Percentiles rank a stretch among this genome's conserved stretches.
Conservation (phyloP, 2,888 invertebrate genomes). For the Megastigmus dorsalis region DNA sequence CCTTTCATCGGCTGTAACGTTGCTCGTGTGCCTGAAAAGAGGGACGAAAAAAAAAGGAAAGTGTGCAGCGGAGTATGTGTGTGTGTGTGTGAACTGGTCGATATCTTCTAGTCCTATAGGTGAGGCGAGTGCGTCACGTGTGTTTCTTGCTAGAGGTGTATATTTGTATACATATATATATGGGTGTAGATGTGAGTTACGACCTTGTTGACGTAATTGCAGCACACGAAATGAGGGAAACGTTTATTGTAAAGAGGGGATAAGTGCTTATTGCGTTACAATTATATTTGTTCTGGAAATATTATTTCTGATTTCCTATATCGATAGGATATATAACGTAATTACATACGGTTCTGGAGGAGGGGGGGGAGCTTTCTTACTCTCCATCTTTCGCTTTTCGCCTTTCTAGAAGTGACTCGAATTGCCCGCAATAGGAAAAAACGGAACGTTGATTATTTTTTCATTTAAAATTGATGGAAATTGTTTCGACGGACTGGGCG, state of each 20-base stretch:
- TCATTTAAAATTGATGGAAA: constrained; percentile 24
- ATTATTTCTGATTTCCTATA: constrained; percentile 16
- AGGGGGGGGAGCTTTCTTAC: too few species aligned
- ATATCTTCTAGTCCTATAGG: neutral
- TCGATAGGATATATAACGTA: neutral
- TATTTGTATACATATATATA: too few species aligned
- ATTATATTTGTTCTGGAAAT: constrained; percentile 27
- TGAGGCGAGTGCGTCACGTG: neutral
- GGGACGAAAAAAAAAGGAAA: constrained; percentile 6
- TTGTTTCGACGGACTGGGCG: neutral
- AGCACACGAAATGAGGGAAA: constrained; percentile 44
- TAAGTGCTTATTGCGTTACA: constrained; percentile 43
- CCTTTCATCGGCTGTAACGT: too few species aligned
- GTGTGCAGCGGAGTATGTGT: too few species aligned
- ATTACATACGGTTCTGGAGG: too few species aligned
- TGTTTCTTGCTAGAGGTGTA: neutral
- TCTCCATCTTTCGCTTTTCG: neutral
- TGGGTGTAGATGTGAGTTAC: too few species aligned
- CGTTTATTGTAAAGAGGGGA: constrained; percentile 54
- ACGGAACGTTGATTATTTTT: constrained; percentile 20
- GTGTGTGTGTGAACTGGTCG: neutral
- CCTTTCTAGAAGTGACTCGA: neutral
- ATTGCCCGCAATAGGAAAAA: neutral
- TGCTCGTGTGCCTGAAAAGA: too few species aligned
- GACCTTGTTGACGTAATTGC: constrained; percentile 39